Base-by-base conservation (phyloP, 2,797 vertebrate species). In the Sphenodon punctatus region DNA sequence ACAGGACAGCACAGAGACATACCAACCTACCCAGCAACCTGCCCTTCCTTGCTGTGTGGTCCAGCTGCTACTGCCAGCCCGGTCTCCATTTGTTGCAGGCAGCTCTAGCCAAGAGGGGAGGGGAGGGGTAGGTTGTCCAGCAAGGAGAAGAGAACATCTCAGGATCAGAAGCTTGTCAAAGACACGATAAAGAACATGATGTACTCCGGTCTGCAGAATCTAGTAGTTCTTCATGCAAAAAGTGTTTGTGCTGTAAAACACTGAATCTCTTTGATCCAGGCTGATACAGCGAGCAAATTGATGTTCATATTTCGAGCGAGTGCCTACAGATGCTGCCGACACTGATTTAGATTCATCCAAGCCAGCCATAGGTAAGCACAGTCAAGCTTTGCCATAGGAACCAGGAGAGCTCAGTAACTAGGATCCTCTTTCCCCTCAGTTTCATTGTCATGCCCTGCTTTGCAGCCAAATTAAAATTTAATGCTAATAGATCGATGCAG, bases 221-320 rank as follows among this genome's bases (percentile, higher is more conserved):
- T 64, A 60, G 87, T 90, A 87, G 69, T 85, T 89, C 81, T 69
- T 82, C 88, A 89, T 86, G 86, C 92, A 88, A 88, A 79, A 78
- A 84, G 80, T 5, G 10, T 88, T 89, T 16, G 0, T 0, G 4
- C 90, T 1, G 1, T 88, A 88, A 90, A 87, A 85, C 61, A 63
- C n/a, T 73, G 88, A 91, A 93, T 89, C 84, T 89, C 89, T 92
- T 91, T 93, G 92, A 93, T 93, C 90, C 88, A 8, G 0, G 1
- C 80, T 91, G 92, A 88, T 92, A 90, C 84, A 82, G 86, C 90
- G 88, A 89, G 91, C 82, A 89, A 92, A 87, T 92, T 85, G 86
- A 83, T 92, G 92, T 90, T 93, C 92, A 93, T 91, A 83, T 90
- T 92, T 91, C 86, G 89, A 92, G 89, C 81, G 86, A 88, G 81